phyloP scores from a whole-genome alignment of 2,888 invertebrate species.

The Dicranocentrus wangi region DNA sequence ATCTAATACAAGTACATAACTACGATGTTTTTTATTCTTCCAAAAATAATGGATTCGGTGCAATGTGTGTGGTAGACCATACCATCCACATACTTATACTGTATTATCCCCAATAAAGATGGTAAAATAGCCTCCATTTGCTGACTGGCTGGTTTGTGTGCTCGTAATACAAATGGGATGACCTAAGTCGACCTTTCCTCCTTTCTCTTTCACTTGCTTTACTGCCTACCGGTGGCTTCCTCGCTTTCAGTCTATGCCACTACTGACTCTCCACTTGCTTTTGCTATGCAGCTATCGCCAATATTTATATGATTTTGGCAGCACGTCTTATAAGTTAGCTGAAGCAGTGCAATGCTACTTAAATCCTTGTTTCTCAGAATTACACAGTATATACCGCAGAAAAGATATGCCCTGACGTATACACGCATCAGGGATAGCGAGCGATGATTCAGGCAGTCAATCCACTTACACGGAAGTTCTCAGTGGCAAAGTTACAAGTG shows the following conservation, averaged over 20 bases:
- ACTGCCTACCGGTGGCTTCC: conserved; percentile 39
- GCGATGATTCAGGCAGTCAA: conserved; percentile 8
- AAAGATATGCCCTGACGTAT: not conserved
- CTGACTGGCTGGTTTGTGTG: conserved; percentile 70
- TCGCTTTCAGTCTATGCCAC: conserved; percentile 44
- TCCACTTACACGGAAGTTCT: conserved; percentile 27
- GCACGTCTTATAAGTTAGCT: conserved; percentile 11
- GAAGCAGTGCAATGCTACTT: conserved; percentile 30
- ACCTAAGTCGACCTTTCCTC: conserved; percentile 68
- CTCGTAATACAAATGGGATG: conserved; percentile 71
- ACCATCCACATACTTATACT: conserved; percentile 30
- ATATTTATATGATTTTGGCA: conserved; percentile 58
- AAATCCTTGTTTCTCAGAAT: conserved; percentile 32
- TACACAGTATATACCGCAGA: not conserved
- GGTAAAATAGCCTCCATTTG: conserved; percentile 70
- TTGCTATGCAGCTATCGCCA: conserved; percentile 47
- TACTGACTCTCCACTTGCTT: conserved; percentile 1
- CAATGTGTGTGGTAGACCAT: conserved; percentile 19
- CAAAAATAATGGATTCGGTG: conserved; percentile 51
- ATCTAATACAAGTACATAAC: conserved; percentile 3
- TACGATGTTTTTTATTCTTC: conserved; percentile 37
- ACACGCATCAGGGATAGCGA: not conserved
- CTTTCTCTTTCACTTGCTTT: conserved; percentile 65
- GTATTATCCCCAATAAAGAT: conserved; percentile 67
- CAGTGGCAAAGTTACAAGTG: conserved; percentile 31